These are phyloP conservation scores for Eurois occulta DNA, from an alignment of 2,888 invertebrate genomes.

Conservation along the genomic window DNA sequence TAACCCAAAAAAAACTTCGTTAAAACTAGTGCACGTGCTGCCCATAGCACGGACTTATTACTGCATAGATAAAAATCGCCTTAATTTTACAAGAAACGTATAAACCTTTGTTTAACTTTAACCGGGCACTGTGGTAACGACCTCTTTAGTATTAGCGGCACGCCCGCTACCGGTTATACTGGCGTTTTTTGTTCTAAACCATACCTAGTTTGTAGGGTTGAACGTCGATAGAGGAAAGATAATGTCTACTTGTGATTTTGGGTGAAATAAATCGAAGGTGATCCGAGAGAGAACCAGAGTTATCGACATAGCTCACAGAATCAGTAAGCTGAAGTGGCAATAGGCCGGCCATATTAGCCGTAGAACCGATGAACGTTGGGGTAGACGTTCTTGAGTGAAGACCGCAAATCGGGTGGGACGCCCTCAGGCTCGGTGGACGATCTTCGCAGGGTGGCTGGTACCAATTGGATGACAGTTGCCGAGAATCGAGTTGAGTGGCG, in stretches of 20 bases:
- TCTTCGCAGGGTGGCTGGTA: too few species aligned
- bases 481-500: too few species aligned
- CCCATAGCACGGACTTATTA: constrained; percentile 82
- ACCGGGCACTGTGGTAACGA: constrained; percentile 74
- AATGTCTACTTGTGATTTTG: neutral
- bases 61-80: constrained; percentile 85
- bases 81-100: constrained; percentile 88
- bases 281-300: too few species aligned
- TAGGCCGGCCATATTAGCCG: too few species aligned
- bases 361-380: too few species aligned
- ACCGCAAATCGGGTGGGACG: too few species aligned
- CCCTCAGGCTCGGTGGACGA: too few species aligned
- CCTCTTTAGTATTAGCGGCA: constrained; percentile 87
- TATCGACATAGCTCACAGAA: too few species aligned
- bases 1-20: constrained; percentile 75
- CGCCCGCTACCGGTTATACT: constrained; percentile 87
- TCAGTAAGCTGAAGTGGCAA: too few species aligned
- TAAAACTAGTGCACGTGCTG: constrained; percentile 88
- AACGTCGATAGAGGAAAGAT: neutral
- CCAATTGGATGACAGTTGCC: too few species aligned
- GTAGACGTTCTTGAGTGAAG: too few species aligned
- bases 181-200: constrained; percentile 78
- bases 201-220: constrained; percentile 64
- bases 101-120: constrained; percentile 82
- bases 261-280: neutral